phyloP scores from a whole-genome alignment of 2,888 invertebrate species.

The Archips crataeganus region DNA sequence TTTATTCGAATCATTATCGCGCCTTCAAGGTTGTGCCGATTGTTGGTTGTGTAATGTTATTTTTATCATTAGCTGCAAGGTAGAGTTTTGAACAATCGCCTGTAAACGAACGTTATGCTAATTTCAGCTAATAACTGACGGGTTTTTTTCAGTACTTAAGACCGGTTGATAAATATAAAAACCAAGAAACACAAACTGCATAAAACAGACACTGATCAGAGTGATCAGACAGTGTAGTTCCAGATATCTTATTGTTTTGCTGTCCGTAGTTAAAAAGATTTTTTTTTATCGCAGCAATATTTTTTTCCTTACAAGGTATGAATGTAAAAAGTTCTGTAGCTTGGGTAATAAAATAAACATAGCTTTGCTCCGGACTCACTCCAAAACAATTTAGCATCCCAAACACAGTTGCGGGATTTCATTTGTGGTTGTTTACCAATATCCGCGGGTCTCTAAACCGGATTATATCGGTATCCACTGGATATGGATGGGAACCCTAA shows the following conservation, averaged over 20 bases:
- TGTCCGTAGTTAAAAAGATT: no score
- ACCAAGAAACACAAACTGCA: background rate
- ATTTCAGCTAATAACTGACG: slow-evolving; percentile 8
- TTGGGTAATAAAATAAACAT: slow-evolving; percentile 27
- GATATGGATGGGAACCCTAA: slow-evolving; percentile 22
- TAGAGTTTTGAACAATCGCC: slow-evolving; percentile 4
- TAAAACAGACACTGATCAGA: no score
- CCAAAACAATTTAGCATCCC: slow-evolving; percentile 34
- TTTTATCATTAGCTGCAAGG: background rate
- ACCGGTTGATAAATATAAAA: background rate
- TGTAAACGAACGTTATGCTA: background rate
- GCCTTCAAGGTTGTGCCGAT: slow-evolving; percentile 14
- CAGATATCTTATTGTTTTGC: background rate
- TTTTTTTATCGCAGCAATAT: background rate
- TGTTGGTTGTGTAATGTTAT: slow-evolving; percentile 11
- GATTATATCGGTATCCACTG: slow-evolving; percentile 33
- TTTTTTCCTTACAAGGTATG: background rate
- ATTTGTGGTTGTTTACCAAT: slow-evolving; percentile 42
- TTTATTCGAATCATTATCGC: slow-evolving; percentile 23
- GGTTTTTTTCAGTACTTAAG: slow-evolving; percentile 2
- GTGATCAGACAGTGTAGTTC: no score
- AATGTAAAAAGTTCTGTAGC: background rate
- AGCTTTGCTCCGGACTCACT: slow-evolving; percentile 15
- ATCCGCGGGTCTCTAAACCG: slow-evolving; percentile 35
- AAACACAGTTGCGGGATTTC: slow-evolving; percentile 27